These are phyloP conservation scores for Chironomus tentans DNA, from an alignment of 2,888 invertebrate genomes.

Conservation along the genomic window DNA sequence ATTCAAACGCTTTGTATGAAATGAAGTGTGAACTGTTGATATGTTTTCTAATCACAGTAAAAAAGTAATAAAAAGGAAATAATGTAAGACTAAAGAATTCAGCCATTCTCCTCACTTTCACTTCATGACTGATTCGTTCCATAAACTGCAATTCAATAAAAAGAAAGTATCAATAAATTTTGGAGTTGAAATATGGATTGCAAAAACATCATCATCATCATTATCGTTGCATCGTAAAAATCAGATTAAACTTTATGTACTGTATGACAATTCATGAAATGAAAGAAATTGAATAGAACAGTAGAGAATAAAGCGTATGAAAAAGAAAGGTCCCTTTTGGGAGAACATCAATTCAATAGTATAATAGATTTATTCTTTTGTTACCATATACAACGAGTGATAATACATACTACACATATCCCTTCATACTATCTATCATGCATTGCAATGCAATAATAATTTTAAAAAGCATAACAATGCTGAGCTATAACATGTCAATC, in stretches of 20 bases:
- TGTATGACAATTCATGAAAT: neutral
- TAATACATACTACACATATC: neutral
- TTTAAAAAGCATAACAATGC: too few relatives aligned
- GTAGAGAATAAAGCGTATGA: too few relatives aligned
- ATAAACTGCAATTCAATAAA: constrained; percentile 5
- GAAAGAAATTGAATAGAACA: neutral
- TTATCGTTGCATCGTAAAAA: neutral
- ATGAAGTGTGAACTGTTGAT: too few relatives aligned
- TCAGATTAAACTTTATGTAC: constrained; percentile 19
- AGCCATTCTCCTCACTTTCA: constrained; percentile 9
- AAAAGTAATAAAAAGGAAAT: too few relatives aligned
- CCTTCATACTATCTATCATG: neutral
- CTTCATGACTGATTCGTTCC: constrained; percentile 18
- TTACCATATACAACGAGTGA: neutral
- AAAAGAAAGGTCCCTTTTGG: neutral
- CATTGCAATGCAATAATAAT: too few relatives aligned
- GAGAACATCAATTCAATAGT: neutral
- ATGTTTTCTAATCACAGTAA: too few relatives aligned
- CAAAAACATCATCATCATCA: neutral
- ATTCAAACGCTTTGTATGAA: too few relatives aligned
- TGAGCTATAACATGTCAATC: constrained; percentile 18
- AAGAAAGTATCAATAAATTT: constrained; percentile 5
- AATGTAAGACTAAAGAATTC: too few relatives aligned
- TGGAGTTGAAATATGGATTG: neutral
- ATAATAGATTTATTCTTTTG: neutral